Conservation (phyloP, 1,140 invertebrate species). For the Drosophila orosa region DNA sequence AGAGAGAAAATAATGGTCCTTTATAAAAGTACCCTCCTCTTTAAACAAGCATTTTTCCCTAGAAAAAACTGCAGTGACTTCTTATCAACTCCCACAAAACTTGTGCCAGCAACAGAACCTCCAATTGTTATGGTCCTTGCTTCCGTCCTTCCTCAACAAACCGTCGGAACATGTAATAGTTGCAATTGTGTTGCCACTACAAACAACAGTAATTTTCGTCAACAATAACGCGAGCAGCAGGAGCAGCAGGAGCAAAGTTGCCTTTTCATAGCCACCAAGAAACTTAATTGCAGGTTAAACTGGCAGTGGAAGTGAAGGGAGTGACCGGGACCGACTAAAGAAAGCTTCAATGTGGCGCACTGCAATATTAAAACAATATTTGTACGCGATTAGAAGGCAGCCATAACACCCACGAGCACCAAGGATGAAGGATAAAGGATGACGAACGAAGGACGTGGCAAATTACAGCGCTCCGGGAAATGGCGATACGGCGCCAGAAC, state of each 20-base stretch:
- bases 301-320: slow-evolving; percentile 4
- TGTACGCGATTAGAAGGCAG: slow-evolving; percentile 59
- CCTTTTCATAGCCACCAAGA: slow-evolving; percentile 36
- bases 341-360: slow-evolving; percentile 49
- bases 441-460: slow-evolving; percentile 31
- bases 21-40: neutral
- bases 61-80: neutral
- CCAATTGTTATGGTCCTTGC: slow-evolving; percentile 45
- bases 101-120: slow-evolving; percentile 43
- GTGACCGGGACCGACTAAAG: slow-evolving; percentile 17
- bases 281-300: slow-evolving; percentile 74
- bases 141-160: slow-evolving; percentile 3
- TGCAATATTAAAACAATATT: slow-evolving; percentile 77
- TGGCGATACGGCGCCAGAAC: slow-evolving; percentile 64
- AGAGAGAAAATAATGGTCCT: neutral
- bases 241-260: neutral
- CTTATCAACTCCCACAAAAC: slow-evolving; percentile 14
- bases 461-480: slow-evolving; percentile 51
- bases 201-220: slow-evolving; percentile 73
- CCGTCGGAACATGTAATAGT: slow-evolving; percentile 50
- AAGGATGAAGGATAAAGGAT: slow-evolving; percentile 24
- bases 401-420: slow-evolving; percentile 22
- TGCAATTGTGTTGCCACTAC: slow-evolving; percentile 68
- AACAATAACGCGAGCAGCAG: slow-evolving; percentile 41
- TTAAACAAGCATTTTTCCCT: neutral